These are phyloP conservation scores for Hirudo medicinalis DNA, from an alignment of 1,140 invertebrate genomes.

Conservation along the genomic window DNA sequence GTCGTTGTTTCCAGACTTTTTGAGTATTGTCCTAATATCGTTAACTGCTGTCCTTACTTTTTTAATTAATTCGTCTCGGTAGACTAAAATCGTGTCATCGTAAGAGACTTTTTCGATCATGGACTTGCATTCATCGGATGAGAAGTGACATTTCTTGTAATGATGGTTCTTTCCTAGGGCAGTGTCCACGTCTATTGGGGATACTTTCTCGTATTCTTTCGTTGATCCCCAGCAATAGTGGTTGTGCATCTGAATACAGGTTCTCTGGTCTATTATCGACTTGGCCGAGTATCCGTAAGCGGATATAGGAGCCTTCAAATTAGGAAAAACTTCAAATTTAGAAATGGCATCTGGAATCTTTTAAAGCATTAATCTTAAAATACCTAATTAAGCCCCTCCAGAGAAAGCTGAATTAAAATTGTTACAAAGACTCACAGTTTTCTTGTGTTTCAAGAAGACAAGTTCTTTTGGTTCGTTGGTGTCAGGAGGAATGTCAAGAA, in stretches of 20 bases:
- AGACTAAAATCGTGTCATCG: background rate
- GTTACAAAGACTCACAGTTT: background rate
- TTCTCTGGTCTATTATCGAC: constrained; percentile 17
- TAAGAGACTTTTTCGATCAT: background rate
- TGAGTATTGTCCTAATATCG: background rate
- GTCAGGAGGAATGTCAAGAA: constrained; percentile 18
- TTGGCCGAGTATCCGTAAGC: constrained; percentile 17
- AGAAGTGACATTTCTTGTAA: constrained; percentile 22
- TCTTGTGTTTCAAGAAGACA: constrained; percentile 10
- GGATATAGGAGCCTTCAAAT: constrained; percentile 4
- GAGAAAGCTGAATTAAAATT: no score
- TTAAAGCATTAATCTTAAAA: background rate
- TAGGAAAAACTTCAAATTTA: no score
- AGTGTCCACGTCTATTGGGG: background rate
- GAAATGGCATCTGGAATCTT: background rate
- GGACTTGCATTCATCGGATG: constrained; percentile 2
- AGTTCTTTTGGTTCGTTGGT: constrained; percentile 9
- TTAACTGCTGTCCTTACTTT: background rate
- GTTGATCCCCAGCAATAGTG: constrained; percentile 20
- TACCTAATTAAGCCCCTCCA: no score
- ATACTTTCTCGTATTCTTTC: background rate
- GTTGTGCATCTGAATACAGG: constrained; percentile 21
- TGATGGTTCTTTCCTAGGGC: constrained; percentile 18
- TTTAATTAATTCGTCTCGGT: background rate
- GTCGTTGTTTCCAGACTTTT: background rate